Evolutionary conservation across 2,888 invertebrate genomes (phyloP), one percentile per base, ranked within the genome.

Genomic region (Mimumesa dahlbomi): DNA sequence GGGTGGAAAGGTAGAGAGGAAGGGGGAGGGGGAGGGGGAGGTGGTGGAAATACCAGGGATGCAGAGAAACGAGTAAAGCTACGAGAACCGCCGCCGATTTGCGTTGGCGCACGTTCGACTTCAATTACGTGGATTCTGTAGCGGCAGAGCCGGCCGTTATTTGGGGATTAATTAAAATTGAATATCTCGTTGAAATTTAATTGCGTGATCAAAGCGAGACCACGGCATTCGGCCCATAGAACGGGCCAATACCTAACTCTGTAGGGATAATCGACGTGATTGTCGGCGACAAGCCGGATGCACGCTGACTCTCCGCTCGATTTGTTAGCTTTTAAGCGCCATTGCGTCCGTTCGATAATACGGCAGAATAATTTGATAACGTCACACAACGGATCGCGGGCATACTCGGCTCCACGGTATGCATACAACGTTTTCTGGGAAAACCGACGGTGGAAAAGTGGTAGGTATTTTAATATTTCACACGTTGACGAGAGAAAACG

Each of bases 131-230:
- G 29, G 68, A 67, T 74, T 68, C 65, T 62, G 59, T 40, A 52
- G 43, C 7, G 36, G 45, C 48, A 57, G 49, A 29, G 36, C 31
- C 70, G 40, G 22, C n/a, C 43, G 76, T 70, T 82, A 75, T 72
- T 65, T 64, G 68, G 50, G 75, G 59, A 79, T 81, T 83, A 84
- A 84, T 84, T 84, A 83, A 82, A 84, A 84, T 78, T 82, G 79
- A 82, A 84, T 82, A 79, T 77, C 75, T 46, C 64, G 66, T 73
- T 67, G 75, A 78, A 82, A 79, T 83, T 81, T 78, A 77, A 84
- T 81, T 70, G 77, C 57, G 48, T 48, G 66, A 77, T 80, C 65
- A 80, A 79, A 79, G 68, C 53, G 61, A 40, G 61, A 45, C 42
- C n/a, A 7, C 14, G 38, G 14, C 31, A 48, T 7, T 16, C 22